A percentile compares a stretch with the other conserved stretches of the same genome.
Conservation (phyloP, 2,888 invertebrate genomes). For the Agonopterix heracliana region DNA sequence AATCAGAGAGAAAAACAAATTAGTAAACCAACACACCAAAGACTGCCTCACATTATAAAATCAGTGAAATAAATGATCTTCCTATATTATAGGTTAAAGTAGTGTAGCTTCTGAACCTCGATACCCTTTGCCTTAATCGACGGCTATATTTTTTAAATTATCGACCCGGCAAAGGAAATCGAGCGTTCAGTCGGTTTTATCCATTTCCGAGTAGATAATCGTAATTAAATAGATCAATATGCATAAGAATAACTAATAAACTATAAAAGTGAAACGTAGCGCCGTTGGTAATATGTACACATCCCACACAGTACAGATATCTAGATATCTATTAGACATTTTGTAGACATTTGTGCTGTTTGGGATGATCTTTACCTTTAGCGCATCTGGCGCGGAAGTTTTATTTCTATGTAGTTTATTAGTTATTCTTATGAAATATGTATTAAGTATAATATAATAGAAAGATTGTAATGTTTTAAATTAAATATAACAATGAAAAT, state of each 20-base stretch:
- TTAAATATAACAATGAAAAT: not conserved
- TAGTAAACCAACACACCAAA: slow-evolving; percentile 26
- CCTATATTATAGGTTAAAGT: slow-evolving; percentile 16
- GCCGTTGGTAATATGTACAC: too few relatives aligned
- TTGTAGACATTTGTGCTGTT: too few relatives aligned
- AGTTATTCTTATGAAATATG: not conserved
- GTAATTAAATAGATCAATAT: slow-evolving; percentile 10
- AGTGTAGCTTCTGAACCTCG: slow-evolving; percentile 3
- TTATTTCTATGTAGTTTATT: too few relatives aligned
- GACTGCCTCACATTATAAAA: slow-evolving; percentile 32
- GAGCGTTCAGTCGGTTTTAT: slow-evolving; percentile 11
- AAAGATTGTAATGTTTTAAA: slow-evolving; percentile 13
- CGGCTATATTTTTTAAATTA: slow-evolving; percentile 10
- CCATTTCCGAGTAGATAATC: slow-evolving; percentile 12
- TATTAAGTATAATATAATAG: slow-evolving; percentile 14
- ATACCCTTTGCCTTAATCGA: slow-evolving; percentile 4
- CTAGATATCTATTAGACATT: too few relatives aligned
- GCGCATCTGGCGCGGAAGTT: too few relatives aligned
- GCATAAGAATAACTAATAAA: not conserved
- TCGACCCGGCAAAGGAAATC: slow-evolving; percentile 11
- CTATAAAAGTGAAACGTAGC: too few relatives aligned
- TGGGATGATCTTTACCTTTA: too few relatives aligned
- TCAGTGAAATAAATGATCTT: slow-evolving; percentile 27
- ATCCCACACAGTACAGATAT: too few relatives aligned
- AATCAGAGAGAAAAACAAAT: not conserved